Conservation (phyloP, 2,113 vertebrate genomes). For the Platanista minor region DNA sequence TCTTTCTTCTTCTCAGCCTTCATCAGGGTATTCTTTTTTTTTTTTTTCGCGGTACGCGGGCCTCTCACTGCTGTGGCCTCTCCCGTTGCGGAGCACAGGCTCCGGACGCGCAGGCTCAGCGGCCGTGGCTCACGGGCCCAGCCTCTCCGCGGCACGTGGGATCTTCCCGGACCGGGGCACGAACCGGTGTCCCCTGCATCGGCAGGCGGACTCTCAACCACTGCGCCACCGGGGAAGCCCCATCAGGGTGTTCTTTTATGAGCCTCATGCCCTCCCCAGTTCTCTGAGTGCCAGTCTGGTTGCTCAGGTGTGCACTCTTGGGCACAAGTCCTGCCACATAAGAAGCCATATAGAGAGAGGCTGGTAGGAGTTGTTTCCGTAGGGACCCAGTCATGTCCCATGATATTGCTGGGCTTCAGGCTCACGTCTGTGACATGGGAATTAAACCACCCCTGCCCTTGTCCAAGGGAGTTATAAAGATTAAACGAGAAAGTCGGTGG, state of each 20-base stretch:
- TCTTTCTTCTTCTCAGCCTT: background rate
- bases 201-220: too few relatives aligned
- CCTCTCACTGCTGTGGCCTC: too few relatives aligned
- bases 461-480: background rate
- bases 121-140: too few relatives aligned
- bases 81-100: too few relatives aligned
- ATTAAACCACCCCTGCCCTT: background rate
- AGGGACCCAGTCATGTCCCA: background rate
- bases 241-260: background rate
- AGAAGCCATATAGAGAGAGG: background rate
- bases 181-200: too few relatives aligned
- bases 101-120: too few relatives aligned
- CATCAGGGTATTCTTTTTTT: background rate
- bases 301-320: background rate
- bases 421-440: background rate
- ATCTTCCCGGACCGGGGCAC: too few relatives aligned
- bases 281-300: background rate
- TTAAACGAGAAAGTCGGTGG: background rate
- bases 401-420: background rate
- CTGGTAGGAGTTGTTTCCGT: background rate
- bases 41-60: too few relatives aligned
- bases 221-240: too few relatives aligned
- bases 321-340: background rate
- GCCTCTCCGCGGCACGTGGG: too few relatives aligned
- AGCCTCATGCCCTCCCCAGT: background rate